These are phyloP conservation scores for Lasioglossum baleicum DNA, from an alignment of 1,140 invertebrate genomes.

Conservation along the genomic window DNA sequence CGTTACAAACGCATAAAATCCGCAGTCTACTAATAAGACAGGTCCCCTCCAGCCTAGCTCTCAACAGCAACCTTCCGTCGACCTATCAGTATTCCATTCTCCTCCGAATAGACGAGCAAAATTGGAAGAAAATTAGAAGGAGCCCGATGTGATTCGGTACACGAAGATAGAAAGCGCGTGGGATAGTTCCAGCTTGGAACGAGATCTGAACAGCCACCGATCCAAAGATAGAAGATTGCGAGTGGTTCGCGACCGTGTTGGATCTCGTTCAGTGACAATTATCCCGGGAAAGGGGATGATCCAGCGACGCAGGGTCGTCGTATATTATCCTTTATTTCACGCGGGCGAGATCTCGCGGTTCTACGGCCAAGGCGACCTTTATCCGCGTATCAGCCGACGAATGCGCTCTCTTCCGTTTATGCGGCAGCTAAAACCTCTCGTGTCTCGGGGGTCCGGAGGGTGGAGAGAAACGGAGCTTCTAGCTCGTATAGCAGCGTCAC, in stretches of 20 bases:
- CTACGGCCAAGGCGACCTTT: slow-evolving; percentile 14
- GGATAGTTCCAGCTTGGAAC: too few relatives aligned
- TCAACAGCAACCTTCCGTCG: too few relatives aligned
- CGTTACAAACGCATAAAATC: too few relatives aligned
- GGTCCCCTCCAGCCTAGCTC: too few relatives aligned
- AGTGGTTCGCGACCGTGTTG: too few relatives aligned
- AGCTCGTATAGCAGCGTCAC: slow-evolving; percentile 36
- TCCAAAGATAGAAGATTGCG: not conserved
- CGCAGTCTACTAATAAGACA: too few relatives aligned
- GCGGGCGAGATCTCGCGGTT: slow-evolving; percentile 27
- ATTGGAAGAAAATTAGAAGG: too few relatives aligned
- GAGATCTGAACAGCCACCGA: too few relatives aligned
- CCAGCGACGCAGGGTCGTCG: not conserved
- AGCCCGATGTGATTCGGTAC: too few relatives aligned
- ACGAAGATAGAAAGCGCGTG: too few relatives aligned
- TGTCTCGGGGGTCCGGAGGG: not conserved
- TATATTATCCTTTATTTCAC: slow-evolving; percentile 39
- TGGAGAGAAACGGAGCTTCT: not conserved
- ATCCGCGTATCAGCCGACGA: slow-evolving; percentile 42
- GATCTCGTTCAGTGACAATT: slow-evolving; percentile 11
- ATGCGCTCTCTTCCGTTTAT: slow-evolving; percentile 37
- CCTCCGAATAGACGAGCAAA: too few relatives aligned
- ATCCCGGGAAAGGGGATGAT: not conserved
- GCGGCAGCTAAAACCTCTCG: slow-evolving; percentile 38
- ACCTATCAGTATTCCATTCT: too few relatives aligned